A percentile compares a stretch with the other conserved stretches of the same genome.
phyloP scores from a whole-genome alignment of 2,797 vertebrate species.

The Natrix natrix region DNA sequence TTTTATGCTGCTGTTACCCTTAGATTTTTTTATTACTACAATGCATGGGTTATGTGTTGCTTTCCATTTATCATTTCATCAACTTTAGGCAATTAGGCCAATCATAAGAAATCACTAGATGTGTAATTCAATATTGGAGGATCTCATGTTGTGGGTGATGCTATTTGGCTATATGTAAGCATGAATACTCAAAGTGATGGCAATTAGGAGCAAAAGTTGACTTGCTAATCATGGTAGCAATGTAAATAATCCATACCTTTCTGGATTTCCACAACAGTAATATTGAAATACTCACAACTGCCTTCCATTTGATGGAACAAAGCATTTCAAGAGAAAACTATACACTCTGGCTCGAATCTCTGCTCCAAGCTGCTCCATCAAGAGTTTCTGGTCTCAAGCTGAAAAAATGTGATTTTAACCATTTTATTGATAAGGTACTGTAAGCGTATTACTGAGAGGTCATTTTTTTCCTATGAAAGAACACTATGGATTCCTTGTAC shows the following conservation, averaged over 20 bases:
- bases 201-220: background rate
- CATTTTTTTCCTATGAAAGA: background rate
- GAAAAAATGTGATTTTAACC: slow-evolving; percentile 74
- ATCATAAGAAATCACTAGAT: background rate
- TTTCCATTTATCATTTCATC: background rate
- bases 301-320: slow-evolving; percentile 79
- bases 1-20: background rate
- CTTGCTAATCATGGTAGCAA: background rate
- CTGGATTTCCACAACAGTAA: slow-evolving; percentile 75
- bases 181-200: background rate
- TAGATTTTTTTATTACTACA: background rate
- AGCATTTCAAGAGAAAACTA: slow-evolving; percentile 79
- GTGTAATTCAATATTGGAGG: background rate
- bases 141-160: background rate
- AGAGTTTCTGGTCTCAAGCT: slow-evolving; percentile 69
- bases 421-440: slow-evolving; percentile 84
- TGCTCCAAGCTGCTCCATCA: slow-evolving; percentile 68
- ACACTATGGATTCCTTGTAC: background rate
- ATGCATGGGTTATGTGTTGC: background rate
- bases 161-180: background rate
- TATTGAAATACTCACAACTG: slow-evolving; percentile 78
- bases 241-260: background rate
- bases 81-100: background rate
- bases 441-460: background rate
- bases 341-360: slow-evolving; percentile 53